phyloP scores from a whole-genome alignment of 2,113 vertebrate genomes.

The Stigmatopora nigra region DNA sequence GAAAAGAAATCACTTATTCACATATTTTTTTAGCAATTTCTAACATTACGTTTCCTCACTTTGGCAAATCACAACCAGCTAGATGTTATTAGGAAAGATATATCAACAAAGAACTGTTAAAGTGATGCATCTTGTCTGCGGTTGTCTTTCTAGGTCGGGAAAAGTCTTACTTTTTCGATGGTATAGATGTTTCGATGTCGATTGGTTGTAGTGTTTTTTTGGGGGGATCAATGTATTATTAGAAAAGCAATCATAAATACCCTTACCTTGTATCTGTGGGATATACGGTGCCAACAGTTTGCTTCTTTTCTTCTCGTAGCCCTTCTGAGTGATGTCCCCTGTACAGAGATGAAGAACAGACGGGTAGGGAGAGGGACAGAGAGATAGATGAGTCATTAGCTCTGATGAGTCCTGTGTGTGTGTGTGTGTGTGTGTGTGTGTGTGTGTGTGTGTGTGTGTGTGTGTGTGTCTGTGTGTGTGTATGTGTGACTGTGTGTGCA shows the following conservation, averaged over 20 bases:
- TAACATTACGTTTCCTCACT: not conserved
- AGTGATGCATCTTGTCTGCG: not conserved
- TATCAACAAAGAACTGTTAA: not conserved
- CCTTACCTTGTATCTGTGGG: constrained; percentile 76
- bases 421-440: constrained; percentile 16
- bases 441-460: no score
- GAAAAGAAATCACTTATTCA: not conserved
- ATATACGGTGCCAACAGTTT: constrained; percentile 76
- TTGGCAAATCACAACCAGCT: not conserved
- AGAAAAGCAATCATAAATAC: not conserved
- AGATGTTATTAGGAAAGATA: not conserved
- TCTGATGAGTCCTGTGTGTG: constrained; percentile 28
- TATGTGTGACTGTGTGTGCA: constrained; percentile 23
- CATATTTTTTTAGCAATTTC: not conserved
- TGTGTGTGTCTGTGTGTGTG: constrained; percentile 21
- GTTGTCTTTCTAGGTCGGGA: not conserved
- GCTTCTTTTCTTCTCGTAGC: constrained; percentile 79
- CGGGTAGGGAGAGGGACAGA: constrained; percentile 16
- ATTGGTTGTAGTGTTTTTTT: not conserved
- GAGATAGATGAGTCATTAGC: constrained; percentile 66
- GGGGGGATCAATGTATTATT: not conserved
- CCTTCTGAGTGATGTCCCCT: constrained; percentile 82
- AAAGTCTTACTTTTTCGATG: not conserved
- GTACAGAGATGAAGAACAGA: constrained; percentile 53
- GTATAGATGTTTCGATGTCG: no score